These are phyloP conservation scores for Botia kubotai DNA, from an alignment of 2,797 vertebrate genomes.

Conservation along the genomic window DNA sequence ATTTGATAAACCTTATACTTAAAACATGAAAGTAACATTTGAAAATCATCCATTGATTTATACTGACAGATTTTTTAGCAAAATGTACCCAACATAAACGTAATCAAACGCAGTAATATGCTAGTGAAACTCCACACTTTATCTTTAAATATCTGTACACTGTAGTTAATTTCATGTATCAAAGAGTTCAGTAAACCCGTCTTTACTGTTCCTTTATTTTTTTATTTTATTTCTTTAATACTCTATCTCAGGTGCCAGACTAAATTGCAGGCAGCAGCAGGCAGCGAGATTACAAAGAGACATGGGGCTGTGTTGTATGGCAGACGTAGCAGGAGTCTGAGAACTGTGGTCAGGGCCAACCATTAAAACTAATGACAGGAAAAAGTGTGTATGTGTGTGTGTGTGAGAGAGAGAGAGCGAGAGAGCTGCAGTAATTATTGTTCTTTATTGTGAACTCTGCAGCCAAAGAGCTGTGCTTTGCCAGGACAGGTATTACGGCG, in stretches of 20 bases:
- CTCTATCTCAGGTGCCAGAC: conserved; percentile 27
- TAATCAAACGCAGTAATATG: too few relatives aligned
- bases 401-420: conserved; percentile 15
- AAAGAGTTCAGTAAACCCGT: not conserved
- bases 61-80: too few relatives aligned
- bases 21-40: too few relatives aligned
- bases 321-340: conserved; percentile 34
- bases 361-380: conserved; percentile 55
- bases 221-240: conserved; percentile 30
- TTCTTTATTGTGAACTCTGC: conserved; percentile 26
- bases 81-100: too few relatives aligned
- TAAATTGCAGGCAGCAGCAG: conserved; percentile 39
- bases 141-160: not conserved
- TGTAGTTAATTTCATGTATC: not conserved
- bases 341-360: conserved; percentile 41
- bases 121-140: too few relatives aligned
- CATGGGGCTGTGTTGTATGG: conserved; percentile 16
- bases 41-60: too few relatives aligned
- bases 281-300: conserved; percentile 32
- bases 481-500: conserved; percentile 29
- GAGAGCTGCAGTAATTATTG: conserved; percentile 39
- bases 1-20: too few relatives aligned
- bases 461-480: conserved; percentile 29
- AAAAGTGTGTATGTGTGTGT: conserved; percentile 29
- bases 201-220: conserved; percentile 1